Conservation (phyloP, 2,113 vertebrate genomes). For the Erpornis zantholeuca region DNA sequence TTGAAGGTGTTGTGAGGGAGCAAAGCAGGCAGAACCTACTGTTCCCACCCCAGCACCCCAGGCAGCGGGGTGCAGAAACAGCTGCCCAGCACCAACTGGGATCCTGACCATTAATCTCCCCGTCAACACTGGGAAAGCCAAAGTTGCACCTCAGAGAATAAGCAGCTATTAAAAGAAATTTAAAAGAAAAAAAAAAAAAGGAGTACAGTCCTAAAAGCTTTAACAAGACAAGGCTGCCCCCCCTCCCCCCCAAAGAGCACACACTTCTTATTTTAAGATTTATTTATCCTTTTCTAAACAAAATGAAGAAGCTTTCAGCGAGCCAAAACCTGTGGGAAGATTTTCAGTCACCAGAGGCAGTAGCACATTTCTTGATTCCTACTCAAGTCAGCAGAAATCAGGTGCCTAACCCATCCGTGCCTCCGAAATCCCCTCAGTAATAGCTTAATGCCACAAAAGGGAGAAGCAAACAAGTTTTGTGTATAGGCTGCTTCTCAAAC, state of each 20-base stretch:
- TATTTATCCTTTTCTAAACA: neutral
- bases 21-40: neutral
- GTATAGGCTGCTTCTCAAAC: constrained; percentile 28
- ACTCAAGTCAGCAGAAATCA: constrained; percentile 29
- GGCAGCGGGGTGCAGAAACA: fast-evolving
- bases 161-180: neutral
- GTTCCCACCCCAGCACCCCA: neutral
- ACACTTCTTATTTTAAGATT: neutral
- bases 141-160: neutral
- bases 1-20: neutral
- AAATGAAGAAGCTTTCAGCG: neutral
- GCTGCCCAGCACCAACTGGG: fast-evolving
- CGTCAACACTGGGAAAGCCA: neutral
- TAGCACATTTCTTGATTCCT: neutral
- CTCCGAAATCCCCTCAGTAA: neutral
- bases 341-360: constrained; percentile 15
- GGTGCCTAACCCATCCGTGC: neutral
- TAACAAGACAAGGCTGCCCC: neutral
- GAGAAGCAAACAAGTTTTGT: constrained; percentile 22
- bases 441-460: neutral
- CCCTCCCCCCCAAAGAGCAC: neutral
- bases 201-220: neutral
- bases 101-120: neutral
- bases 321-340: neutral
- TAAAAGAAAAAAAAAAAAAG: neutral